Conservation (phyloP, 2,888 invertebrate species). For the Spilarctia lutea region DNA sequence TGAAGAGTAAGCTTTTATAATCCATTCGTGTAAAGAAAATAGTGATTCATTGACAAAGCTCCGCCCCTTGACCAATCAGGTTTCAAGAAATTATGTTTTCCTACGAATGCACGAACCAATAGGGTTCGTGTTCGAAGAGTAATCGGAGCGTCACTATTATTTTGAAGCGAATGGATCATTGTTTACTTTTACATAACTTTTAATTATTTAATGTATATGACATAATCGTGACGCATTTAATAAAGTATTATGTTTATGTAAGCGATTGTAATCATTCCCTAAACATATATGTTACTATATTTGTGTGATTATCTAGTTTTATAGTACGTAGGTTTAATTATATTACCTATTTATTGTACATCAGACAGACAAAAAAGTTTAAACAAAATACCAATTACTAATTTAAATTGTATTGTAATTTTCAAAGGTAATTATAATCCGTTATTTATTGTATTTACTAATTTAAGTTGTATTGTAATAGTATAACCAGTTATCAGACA, state of each 20-base stretch:
- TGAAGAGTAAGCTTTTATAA: not conserved
- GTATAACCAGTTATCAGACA: no score
- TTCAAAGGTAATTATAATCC: no score
- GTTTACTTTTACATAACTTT: not conserved
- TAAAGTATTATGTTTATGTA: slow-evolving; percentile 1
- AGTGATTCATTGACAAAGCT: not conserved
- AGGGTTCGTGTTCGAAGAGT: not conserved
- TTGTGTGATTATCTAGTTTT: not conserved
- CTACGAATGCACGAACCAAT: not conserved
- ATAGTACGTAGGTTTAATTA: not conserved
- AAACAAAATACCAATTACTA: not conserved
- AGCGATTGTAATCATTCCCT: slow-evolving; percentile 4
- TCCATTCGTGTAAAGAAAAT: not conserved
- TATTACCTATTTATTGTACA: not conserved
- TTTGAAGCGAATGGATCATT: not conserved
- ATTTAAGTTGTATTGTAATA: no score
- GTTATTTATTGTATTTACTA: no score
- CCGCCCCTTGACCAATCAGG: no score
- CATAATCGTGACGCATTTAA: not conserved
- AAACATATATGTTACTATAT: not conserved
- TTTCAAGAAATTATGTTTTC: no score
- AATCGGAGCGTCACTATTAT: not conserved
- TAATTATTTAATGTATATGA: not conserved
- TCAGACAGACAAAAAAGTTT: not conserved
- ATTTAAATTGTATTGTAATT: not conserved